These are phyloP conservation scores for Cebus imitator DNA, from an alignment of 2,113 vertebrate genomes.

Conservation along the genomic window DNA sequence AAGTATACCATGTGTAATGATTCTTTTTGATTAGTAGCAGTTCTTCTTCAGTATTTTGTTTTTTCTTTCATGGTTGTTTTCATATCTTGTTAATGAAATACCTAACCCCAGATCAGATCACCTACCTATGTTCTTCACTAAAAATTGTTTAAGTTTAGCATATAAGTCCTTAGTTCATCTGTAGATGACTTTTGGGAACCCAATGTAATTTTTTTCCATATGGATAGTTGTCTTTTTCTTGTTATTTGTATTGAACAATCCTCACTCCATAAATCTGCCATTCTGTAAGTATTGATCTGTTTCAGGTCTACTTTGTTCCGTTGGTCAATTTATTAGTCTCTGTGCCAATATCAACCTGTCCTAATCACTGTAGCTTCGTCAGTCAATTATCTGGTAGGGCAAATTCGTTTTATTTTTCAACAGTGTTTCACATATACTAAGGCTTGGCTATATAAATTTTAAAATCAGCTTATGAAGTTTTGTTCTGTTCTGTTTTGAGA, in stretches of 20 bases:
- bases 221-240: neutral
- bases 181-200: neutral
- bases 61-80: neutral
- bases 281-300: neutral
- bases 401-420: neutral
- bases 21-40: neutral
- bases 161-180: neutral
- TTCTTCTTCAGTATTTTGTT: neutral
- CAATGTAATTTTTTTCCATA: neutral
- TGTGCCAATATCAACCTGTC: neutral
- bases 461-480: neutral
- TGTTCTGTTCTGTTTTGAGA: neutral
- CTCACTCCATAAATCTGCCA: neutral
- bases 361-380: neutral
- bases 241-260: neutral
- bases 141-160: neutral
- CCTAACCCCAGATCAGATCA: neutral
- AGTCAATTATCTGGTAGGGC: neutral
- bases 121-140: neutral
- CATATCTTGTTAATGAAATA: neutral
- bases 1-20: neutral
- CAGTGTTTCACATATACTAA: neutral
- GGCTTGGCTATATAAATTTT: neutral
- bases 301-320: neutral
- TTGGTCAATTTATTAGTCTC: neutral